phyloP scores from a whole-genome alignment of 1,140 invertebrate genomes.

The Drosophila rufa region DNA sequence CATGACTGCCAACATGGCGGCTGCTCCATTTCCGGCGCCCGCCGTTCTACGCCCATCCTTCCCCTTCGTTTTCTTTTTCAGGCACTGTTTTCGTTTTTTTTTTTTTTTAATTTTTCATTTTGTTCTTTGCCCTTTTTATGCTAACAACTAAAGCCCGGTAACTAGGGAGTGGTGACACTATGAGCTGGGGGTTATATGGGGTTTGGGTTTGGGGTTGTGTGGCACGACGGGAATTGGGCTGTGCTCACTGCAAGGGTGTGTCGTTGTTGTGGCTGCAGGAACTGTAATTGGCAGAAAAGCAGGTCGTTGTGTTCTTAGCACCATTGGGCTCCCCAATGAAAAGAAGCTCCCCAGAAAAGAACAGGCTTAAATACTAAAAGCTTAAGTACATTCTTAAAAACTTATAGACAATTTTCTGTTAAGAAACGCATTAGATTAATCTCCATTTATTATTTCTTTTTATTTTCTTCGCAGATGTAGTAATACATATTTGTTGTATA shows the following conservation, averaged over 20 bases:
- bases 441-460: not conserved
- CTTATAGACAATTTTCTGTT: not conserved
- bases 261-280: constrained; percentile 58
- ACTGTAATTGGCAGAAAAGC: constrained; percentile 51
- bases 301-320: constrained; percentile 58
- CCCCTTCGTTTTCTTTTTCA: constrained; percentile 26
- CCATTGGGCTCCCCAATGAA: constrained; percentile 12
- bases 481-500: too few species aligned
- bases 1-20: constrained; percentile 73
- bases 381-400: too few species aligned
- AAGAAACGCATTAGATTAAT: not conserved
- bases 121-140: constrained; percentile 49
- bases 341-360: too few species aligned
- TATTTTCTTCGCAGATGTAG: not conserved
- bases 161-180: constrained; percentile 50
- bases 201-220: not conserved
- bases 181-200: constrained; percentile 6
- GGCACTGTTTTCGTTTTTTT: constrained; percentile 21
- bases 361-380: not conserved
- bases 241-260: constrained; percentile 53
- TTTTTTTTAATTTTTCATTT: constrained; percentile 15
- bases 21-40: constrained; percentile 73
- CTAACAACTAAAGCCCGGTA: constrained; percentile 52
- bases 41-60: constrained; percentile 26
- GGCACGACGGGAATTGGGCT: constrained; percentile 42